These are phyloP conservation scores for Leptocoma aspasia DNA, from an alignment of 2,113 vertebrate species.

Conservation along the genomic window DNA sequence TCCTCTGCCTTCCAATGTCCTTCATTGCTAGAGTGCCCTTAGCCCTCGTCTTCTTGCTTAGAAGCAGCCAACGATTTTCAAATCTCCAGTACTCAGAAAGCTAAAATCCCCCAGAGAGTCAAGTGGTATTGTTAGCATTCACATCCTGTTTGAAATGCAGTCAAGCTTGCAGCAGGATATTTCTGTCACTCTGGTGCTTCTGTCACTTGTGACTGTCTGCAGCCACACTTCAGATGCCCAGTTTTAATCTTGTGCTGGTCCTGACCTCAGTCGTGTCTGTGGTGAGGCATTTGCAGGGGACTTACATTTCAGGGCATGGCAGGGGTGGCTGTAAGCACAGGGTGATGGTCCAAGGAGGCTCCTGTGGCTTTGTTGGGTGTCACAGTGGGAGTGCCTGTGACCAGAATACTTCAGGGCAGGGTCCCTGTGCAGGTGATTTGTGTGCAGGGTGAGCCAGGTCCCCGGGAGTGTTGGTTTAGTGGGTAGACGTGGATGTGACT, in stretches of 20 bases:
- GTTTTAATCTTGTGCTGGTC: background rate
- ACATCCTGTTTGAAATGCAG: background rate
- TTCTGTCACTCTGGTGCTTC: background rate
- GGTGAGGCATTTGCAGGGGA: fast-evolving
- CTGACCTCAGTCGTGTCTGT: background rate
- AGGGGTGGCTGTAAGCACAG: fast-evolving
- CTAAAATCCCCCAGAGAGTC: background rate
- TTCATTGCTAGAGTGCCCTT: background rate
- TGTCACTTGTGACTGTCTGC: fast-evolving
- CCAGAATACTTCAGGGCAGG: background rate
- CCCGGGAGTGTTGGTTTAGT: fast-evolving
- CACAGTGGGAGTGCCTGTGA: background rate
- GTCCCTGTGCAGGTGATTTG: background rate
- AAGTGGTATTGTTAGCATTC: background rate
- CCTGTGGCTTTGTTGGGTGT: fast-evolving
- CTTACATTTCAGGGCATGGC: background rate
- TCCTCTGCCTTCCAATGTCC: background rate
- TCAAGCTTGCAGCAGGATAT: background rate
- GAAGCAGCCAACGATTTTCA: background rate
- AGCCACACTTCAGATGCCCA: background rate
- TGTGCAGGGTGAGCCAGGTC: fast-evolving
- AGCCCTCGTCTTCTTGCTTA: background rate
- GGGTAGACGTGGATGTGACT: background rate
- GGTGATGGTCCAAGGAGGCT: fast-evolving
- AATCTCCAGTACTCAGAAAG: background rate